A percentile compares a stretch with the other conserved stretches of the same genome.
Evolutionary conservation across 2,888 invertebrate genomes (phyloP).

Genomic region (Trichogramma evanescens): DNA sequence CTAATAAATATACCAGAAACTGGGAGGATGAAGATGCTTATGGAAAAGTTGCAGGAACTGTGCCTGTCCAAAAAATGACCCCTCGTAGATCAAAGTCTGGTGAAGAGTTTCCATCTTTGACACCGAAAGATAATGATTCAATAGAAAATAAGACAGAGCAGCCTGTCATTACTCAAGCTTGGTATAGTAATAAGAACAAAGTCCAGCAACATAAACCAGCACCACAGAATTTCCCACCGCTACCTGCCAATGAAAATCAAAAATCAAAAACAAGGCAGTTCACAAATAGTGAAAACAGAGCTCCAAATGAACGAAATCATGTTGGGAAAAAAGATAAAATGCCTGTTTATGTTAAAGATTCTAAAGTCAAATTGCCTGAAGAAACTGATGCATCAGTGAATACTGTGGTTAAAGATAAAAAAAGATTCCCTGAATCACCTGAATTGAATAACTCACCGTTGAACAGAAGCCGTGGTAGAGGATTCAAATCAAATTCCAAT

Average conservation of each 20-base stretch:
- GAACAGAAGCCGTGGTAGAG: conserved; percentile 40
- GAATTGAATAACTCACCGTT: conserved; percentile 38
- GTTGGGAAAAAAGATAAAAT: conserved; percentile 40
- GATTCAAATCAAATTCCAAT: conserved; percentile 39
- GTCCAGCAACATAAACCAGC: conserved; percentile 23
- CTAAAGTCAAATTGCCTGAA: conserved; percentile 29
- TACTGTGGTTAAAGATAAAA: conserved; percentile 31
- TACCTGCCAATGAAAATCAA: conserved; percentile 38
- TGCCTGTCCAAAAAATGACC: conserved; percentile 33
- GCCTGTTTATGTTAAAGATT: conserved; percentile 22
- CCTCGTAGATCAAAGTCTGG: conserved; percentile 42
- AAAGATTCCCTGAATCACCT: conserved; percentile 31
- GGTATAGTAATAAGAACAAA: conserved; percentile 45
- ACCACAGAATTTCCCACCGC: conserved; percentile 39
- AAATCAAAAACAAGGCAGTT: conserved; percentile 31
- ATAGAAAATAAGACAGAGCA: conserved; percentile 33
- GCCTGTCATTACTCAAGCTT: conserved; percentile 44
- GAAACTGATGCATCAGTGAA: conserved; percentile 31
- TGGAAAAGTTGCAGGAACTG: conserved; percentile 50
- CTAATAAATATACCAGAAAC: conserved; percentile 83
- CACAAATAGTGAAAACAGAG: conserved; percentile 36
- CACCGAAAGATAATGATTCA: conserved; percentile 33
- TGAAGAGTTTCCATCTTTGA: conserved; percentile 56
- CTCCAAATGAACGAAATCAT: conserved; percentile 38
- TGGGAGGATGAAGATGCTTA: conserved; percentile 93